Evolutionary conservation across 2,888 invertebrate species (phyloP).

Genomic region (Clitarchus hookeri): DNA sequence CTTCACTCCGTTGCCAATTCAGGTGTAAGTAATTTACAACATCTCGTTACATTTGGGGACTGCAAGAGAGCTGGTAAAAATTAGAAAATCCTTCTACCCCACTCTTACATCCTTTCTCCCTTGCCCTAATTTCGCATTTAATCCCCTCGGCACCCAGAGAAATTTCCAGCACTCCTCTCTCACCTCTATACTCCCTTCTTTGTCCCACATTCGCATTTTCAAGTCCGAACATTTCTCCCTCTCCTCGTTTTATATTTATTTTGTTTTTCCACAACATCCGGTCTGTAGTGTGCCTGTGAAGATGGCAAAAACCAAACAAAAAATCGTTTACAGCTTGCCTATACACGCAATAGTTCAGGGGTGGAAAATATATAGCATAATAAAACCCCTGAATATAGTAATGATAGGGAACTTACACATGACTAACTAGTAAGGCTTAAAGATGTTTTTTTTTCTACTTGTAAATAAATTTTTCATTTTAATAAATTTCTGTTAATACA

Average conservation of each 20-base stretch:
- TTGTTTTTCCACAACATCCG: background rate
- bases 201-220: background rate
- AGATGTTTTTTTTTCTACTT: no score
- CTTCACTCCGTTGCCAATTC: no score
- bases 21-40: no score
- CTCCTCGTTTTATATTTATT: background rate
- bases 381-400: no score
- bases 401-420: no score
- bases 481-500: no score
- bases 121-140: background rate
- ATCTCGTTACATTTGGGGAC: no score
- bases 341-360: background rate
- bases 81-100: no score
- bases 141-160: background rate
- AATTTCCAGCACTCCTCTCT: background rate
- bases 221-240: background rate
- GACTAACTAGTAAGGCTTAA: no score
- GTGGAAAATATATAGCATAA: background rate
- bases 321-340: background rate
- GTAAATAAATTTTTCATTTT: no score
- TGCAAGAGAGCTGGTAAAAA: no score
- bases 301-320: background rate
- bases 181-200: background rate
- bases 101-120: background rate
- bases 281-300: background rate